Percentiles rank a stretch among this genome's conserved stretches.
These are phyloP conservation scores for Pelosia muscerda DNA, from an alignment of 2,888 invertebrate species.

Conservation along the genomic window DNA sequence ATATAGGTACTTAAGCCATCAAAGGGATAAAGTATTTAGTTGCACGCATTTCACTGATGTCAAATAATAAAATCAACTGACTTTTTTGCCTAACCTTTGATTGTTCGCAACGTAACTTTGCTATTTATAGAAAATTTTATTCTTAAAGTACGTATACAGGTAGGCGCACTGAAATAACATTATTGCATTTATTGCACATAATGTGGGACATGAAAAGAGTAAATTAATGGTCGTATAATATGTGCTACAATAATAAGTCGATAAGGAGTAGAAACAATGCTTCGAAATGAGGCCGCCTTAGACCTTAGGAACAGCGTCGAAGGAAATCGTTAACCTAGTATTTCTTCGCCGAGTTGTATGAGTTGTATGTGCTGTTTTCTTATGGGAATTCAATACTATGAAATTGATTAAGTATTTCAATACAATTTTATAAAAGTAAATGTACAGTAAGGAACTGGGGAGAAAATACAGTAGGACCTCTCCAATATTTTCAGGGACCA, in stretches of 20 bases:
- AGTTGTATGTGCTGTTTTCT: slow-evolving; percentile 32
- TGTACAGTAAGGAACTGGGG: too few species aligned
- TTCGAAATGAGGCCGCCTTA: slow-evolving; percentile 66
- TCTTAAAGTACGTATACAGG: slow-evolving; percentile 23
- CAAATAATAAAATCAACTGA: slow-evolving; percentile 21
- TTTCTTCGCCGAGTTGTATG: slow-evolving; percentile 44
- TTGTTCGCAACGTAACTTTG: too few species aligned
- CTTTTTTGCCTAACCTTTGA: neutral
- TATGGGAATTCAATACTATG: slow-evolving; percentile 23
- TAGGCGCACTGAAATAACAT: slow-evolving; percentile 46
- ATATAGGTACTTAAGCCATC: too few species aligned
- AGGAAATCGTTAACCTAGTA: slow-evolving; percentile 76
- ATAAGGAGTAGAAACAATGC: slow-evolving; percentile 74
- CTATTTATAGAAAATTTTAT: too few species aligned
- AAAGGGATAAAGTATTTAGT: slow-evolving; percentile 9
- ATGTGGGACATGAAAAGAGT: slow-evolving; percentile 73
- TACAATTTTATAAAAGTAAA: too few species aligned
- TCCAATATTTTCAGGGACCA: too few species aligned
- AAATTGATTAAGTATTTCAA: too few species aligned
- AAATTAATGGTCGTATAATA: slow-evolving; percentile 64
- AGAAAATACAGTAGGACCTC: too few species aligned
- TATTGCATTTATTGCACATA: slow-evolving; percentile 56
- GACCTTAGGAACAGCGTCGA: slow-evolving; percentile 63
- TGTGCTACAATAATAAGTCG: slow-evolving; percentile 65
- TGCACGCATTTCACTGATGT: slow-evolving; percentile 33